Evolutionary conservation across 2,797 vertebrate genomes (phyloP), one percentile per base, ranked within the genome.

Genomic region (Oreochromis mossambicus): DNA sequence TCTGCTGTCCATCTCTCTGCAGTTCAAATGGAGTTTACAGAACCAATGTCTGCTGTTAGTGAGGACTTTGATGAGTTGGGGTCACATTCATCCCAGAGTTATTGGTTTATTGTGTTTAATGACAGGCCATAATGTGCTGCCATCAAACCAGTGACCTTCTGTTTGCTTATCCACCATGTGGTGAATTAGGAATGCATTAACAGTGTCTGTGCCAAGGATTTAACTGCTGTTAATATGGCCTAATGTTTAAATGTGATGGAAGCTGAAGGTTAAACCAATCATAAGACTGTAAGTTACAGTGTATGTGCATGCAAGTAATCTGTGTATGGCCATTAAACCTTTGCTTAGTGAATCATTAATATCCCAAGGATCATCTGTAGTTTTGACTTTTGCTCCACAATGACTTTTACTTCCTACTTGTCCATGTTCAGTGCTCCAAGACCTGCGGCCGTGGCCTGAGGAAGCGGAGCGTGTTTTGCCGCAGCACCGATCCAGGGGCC

Each of bases 401-500:
- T 78, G 54, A 78, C 61, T 43, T 48, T 61, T 8, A 6, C 29
- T 41, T 78, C 19, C 14, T 70, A 63, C 76, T 34, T 6, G 21
- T 86, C 50, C 1, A 2, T 66, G 63, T 29, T 4, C 89, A 99
- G 98, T 99, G 98, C 94, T 99, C 98, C 78, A 99, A 99, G 95
- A 97, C 97, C 3, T 99, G 99, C 63, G 98, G 99, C 41, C 97
- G 98, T 58, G 98, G 99, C 2, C 77, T 97, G 87, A 97, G 95
- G 95, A 98, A 96, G 87, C 96, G 98, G 1, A 96, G 96, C 7
- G 95, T 99, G 90, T 97, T 96, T 87, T 99, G 99, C 94, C 95
- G 94, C 87, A 97, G 95, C 79, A 91, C 94, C 0, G 94, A 96
- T 87, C 93, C 96, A 0, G 92, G 96, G 50, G 88, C 94, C 8